Conservation (phyloP, 2,797 vertebrate species). For the Acanthis flammea region DNA sequence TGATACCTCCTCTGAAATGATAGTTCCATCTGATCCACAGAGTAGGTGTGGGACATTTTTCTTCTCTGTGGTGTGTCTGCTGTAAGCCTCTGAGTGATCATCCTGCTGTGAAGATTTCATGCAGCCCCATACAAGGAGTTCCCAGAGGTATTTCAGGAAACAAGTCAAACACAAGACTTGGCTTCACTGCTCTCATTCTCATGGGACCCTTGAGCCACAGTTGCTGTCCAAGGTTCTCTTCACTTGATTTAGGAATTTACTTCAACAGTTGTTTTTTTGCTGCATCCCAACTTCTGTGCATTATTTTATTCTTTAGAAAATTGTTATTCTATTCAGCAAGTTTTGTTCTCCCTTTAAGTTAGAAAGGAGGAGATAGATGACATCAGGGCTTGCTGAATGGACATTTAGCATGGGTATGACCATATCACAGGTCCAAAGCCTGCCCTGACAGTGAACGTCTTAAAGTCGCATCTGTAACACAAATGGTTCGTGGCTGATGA, state of each 20-base stretch:
- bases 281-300: neutral
- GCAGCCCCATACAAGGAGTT: neutral
- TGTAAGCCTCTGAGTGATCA: neutral
- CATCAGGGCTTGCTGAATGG: neutral
- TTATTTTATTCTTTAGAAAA: neutral
- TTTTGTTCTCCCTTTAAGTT: neutral
- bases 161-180: neutral
- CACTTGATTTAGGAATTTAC: neutral
- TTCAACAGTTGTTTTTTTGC: neutral
- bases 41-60: neutral
- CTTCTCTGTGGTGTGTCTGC: neutral
- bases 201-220: neutral
- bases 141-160: fast-evolving
- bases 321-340: neutral
- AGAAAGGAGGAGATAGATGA: neutral
- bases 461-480: neutral
- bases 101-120: neutral
- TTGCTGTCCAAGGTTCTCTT: neutral
- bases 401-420: neutral
- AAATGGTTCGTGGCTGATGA: neutral
- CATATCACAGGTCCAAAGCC: neutral
- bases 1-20: neutral
- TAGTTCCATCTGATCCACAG: neutral
- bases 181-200: neutral
- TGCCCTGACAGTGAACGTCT: neutral